Evolutionary conservation across 2,113 vertebrate species (phyloP), one percentile per base, ranked within the genome.

Genomic region (Lipophrys pholis): DNA sequence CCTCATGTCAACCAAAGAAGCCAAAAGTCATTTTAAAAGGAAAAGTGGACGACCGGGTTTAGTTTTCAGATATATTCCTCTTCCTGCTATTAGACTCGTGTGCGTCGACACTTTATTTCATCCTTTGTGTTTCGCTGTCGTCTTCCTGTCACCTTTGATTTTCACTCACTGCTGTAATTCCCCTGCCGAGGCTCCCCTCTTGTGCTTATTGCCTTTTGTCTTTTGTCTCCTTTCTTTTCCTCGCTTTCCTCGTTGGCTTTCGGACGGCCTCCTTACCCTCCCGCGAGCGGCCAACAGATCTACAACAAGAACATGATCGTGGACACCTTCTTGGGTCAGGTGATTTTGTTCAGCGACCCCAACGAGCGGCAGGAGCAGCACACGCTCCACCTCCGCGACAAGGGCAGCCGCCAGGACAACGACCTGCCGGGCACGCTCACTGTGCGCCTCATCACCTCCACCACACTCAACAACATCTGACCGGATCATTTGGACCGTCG

Each of bases 271-370:
- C 21, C 21, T 30, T 30, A 30, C 21, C 65, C 71, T 58, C 61
- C 50, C 40, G 11, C 48, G 58, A 42, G 46, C 35, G 55, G 15
- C 38, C 11, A 16, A 51, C 88, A 95, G 94, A 93, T 95, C 89
- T 95, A 94, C 92, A 95, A 93, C 87, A 94, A 93, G 85, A 97
- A 96, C 71, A 92, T 97, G 80, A 94, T 99, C 46, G 95, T 95
- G 6, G 97, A 99, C 2, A 95, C 97, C 87, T 99, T 99, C 90
- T 84, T 99, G 93, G 97, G 97, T 89, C 97, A 98, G 76, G 97
- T 98, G 87, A 84, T 78, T 9, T 90, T 99, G 64, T 93, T 91
- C 1, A 95, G 94, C 3, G 94, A 96, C 52, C 95, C 96, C 0
- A 95, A 92, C 0, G 94, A 97, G 84, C 95, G 91, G 5, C 97